Conservation (phyloP, 2,797 vertebrate species). For the Cebuella pygmaea region DNA sequence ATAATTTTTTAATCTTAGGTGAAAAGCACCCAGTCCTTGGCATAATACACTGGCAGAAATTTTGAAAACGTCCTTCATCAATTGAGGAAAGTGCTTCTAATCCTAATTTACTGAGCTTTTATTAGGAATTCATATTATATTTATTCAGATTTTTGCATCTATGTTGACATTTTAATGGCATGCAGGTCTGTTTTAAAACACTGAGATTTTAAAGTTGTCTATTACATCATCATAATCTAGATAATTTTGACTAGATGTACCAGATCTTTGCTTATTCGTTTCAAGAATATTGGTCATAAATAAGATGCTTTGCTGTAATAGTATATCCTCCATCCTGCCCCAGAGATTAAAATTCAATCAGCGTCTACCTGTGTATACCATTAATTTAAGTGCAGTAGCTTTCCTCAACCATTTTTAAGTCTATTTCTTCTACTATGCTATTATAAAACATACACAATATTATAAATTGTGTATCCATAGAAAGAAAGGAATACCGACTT, state of each 20-base stretch:
- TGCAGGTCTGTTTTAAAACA: not conserved
- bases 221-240: not conserved
- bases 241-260: not conserved
- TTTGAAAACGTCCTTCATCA: not conserved
- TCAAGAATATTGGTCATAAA: not conserved
- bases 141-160: not conserved
- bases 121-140: not conserved
- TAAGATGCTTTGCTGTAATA: not conserved
- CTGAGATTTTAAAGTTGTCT: not conserved
- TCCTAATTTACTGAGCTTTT: not conserved
- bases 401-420: not conserved
- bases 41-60: not conserved
- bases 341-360: not conserved
- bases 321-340: not conserved
- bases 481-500: slow-evolving; percentile 23
- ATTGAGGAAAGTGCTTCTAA: not conserved
- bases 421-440: not conserved
- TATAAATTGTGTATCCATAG: not conserved
- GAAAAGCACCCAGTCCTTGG: accelerated
- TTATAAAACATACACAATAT: not conserved
- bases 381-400: not conserved
- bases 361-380: accelerated
- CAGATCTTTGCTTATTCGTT: not conserved
- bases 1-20: not conserved
- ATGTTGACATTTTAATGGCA: not conserved